Base-by-base conservation (phyloP, 1,140 invertebrate genomes). In the Neodiprion virginianus region DNA sequence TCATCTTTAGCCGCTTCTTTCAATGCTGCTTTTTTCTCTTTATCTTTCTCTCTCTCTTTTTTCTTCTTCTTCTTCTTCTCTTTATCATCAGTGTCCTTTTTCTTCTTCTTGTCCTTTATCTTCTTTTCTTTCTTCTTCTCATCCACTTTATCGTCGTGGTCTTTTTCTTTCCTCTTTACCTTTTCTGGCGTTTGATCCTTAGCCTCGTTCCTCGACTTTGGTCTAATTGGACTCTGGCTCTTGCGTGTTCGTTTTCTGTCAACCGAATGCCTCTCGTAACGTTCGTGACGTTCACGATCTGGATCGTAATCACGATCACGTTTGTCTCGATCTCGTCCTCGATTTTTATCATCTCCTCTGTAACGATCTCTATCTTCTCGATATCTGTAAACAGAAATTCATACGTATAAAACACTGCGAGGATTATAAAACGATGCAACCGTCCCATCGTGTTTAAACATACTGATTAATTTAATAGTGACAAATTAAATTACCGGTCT, bases 21-120 rank as follows among this genome's bases (percentile, higher is more conserved):
- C 53, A 85, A 84, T 72, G 70, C 77, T 21, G 81, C 80, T 74
- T 87, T 85, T 73, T 88, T 88, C 48, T 91, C 88, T 69, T 89
- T 89, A 1, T 40, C 28, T 5, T 40, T 40, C 28, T 40, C 28
- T 5, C 5, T 40, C 69, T 86, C 84, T 65, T 65, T 79, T 8
- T 88, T 86, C 82, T 84, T 87, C 79, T 90, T 89, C 79, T 88
- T 89, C 82, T 89, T 88, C 81, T 88, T 90, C 78, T 90, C 86
- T 66, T 89, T 87, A n/a, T 91, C 88, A 66, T 82, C 82, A 12
- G 81, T 82, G 49, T 90, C 86, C 66, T 88, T 89, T 53, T 91
- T 89, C 78, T 87, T 87, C 72, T 89, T 89, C 77, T 90, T 88
- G 76, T 90, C 89, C 76, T 89, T 92, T 61, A 89, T 90, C 73